phyloP scores from a whole-genome alignment of 2,888 invertebrate genomes.

The Rhamphomyia laevipes region DNA sequence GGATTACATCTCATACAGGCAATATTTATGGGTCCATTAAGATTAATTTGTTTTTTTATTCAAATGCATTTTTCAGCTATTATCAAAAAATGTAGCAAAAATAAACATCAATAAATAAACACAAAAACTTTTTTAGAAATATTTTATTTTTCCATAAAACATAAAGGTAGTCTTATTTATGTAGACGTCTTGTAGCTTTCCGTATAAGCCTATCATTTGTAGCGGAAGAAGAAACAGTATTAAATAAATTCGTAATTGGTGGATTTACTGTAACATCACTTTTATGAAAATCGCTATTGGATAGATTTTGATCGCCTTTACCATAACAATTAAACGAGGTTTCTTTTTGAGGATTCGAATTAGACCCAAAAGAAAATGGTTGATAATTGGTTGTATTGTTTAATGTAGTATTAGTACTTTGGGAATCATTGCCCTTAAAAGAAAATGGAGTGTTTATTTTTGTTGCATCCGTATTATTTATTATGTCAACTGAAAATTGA shows the following conservation, averaged over 20 bases:
- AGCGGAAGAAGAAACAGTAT: conserved; percentile 10
- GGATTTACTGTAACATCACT: not conserved
- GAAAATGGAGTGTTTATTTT: not conserved
- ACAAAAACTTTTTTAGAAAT: too few relatives aligned
- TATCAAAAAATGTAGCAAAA: conserved; percentile 28
- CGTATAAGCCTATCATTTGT: conserved; percentile 22
- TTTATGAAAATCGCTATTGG: not conserved
- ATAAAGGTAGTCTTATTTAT: conserved; percentile 17
- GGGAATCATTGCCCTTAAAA: too few relatives aligned
- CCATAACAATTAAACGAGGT: conserved; percentile 4
- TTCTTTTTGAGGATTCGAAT: too few relatives aligned
- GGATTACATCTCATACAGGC: conserved; percentile 55
- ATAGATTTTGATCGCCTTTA: not conserved
- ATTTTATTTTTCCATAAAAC: too few relatives aligned
- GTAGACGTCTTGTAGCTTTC: conserved; percentile 27
- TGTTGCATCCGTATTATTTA: not conserved
- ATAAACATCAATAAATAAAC: conserved; percentile 12
- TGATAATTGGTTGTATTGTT: too few relatives aligned
- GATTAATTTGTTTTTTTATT: conserved; percentile 42
- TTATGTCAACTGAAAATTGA: conserved; percentile 2
- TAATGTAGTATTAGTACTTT: too few relatives aligned
- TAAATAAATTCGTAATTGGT: not conserved
- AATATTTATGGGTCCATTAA: conserved; percentile 55
- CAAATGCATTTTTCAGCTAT: conserved; percentile 33
- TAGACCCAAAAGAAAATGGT: too few relatives aligned